Evolutionary conservation across 2,797 vertebrate genomes (phyloP).

Genomic region (Spinus olivaceus): DNA sequence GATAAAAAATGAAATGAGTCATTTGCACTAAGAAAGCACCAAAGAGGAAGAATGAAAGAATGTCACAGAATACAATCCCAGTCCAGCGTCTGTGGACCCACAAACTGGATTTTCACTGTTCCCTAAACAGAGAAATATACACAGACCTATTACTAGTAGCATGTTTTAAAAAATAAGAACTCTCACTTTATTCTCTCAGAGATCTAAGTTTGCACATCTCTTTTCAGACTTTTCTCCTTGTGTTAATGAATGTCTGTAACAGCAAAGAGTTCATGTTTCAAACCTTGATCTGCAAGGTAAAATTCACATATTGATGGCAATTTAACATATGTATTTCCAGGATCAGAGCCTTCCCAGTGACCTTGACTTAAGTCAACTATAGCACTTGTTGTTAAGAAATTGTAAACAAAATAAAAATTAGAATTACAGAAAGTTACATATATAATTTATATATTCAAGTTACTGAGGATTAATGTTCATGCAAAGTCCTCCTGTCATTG

Average conservation of each 20-base stretch:
- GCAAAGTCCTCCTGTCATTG: neutral
- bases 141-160: neutral
- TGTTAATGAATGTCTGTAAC: neutral
- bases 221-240: neutral
- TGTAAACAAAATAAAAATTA: neutral
- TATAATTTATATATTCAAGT: neutral
- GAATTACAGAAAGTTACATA: neutral
- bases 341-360: neutral
- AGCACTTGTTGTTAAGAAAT: neutral
- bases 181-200: neutral
- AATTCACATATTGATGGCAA: neutral
- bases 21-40: neutral
- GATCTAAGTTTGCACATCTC: neutral
- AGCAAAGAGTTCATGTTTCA: neutral
- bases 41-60: neutral
- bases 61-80: neutral
- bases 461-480: neutral
- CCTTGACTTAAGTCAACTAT: neutral
- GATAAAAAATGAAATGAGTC: neutral
- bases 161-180: neutral
- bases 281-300: neutral
- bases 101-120: neutral
- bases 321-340: neutral
- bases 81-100: neutral
- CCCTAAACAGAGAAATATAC: neutral